Evolutionary conservation across 2,797 vertebrate genomes (phyloP).

Genomic region (Micromesistius poutassou): DNA sequence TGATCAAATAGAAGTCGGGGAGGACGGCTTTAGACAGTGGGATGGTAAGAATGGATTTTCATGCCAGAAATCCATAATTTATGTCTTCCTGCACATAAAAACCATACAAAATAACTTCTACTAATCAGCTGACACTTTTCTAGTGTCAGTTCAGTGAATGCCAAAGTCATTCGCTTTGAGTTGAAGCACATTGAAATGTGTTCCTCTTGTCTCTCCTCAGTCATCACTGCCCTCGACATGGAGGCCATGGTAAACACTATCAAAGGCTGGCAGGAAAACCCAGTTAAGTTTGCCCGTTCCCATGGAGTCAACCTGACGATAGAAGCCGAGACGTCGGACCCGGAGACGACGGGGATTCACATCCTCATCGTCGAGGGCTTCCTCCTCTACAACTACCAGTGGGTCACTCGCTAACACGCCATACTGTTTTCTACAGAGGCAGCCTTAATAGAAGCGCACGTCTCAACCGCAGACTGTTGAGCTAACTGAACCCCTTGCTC

Average conservation of each 20-base stretch:
- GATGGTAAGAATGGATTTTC: conserved; percentile 92
- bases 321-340: conserved; percentile 49
- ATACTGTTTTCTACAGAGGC: not conserved
- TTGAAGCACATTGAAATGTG: conserved; percentile 51
- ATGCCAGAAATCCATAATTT: conserved; percentile 81
- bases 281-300: conserved; percentile 87
- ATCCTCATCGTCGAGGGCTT: conserved; percentile 94
- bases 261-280: conserved; percentile 86
- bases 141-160: conserved; percentile 53
- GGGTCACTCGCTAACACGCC: conserved; percentile 27
- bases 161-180: conserved; percentile 59
- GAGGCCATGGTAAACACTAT: conserved; percentile 91
- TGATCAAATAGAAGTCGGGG: conserved; percentile 97
- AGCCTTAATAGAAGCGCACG: not conserved
- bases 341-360: conserved; percentile 66
- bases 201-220: conserved; percentile 64
- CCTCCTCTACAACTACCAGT: conserved; percentile 94
- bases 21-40: conserved; percentile 99
- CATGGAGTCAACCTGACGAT: conserved; percentile 80
- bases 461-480: not conserved
- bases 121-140: conserved; percentile 42
- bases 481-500: not conserved
- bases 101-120: conserved; percentile 51
- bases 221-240: conserved; percentile 90
- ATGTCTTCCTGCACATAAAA: conserved; percentile 73